phyloP scores from a whole-genome alignment of 2,797 vertebrate species.

The Anabas testudineus region DNA sequence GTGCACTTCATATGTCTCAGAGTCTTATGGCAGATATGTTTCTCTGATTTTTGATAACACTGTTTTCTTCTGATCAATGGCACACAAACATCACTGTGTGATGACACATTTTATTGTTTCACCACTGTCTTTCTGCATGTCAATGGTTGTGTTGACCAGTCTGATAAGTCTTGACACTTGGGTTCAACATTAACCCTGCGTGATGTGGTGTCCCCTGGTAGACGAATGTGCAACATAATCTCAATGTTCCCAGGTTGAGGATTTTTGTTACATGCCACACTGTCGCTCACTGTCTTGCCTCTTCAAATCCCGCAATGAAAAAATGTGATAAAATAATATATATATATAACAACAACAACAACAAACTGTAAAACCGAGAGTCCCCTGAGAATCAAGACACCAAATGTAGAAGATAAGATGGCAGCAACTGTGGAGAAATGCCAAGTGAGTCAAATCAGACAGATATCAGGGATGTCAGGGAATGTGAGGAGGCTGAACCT shows the following conservation, averaged over 20 bases:
- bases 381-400: slow-evolving; percentile 20
- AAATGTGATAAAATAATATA: too few relatives aligned
- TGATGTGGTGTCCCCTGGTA: too few relatives aligned
- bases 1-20: not conserved
- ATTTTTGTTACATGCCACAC: too few relatives aligned
- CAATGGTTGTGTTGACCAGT: slow-evolving; percentile 45
- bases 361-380: slow-evolving; percentile 7
- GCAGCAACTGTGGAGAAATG: slow-evolving; percentile 1
- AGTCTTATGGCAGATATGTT: not conserved
- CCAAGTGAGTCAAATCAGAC: slow-evolving; percentile 21
- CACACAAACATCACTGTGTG: too few relatives aligned
- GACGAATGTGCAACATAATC: too few relatives aligned
- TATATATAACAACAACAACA: slow-evolving; percentile 18
- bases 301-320: too few relatives aligned
- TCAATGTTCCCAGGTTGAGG: too few relatives aligned
- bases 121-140: not conserved
- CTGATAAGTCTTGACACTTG: slow-evolving; percentile 25
- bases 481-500: slow-evolving; percentile 24
- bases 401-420: slow-evolving; percentile 15
- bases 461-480: slow-evolving; percentile 17
- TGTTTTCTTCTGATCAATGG: too few relatives aligned
- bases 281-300: too few relatives aligned
- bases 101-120: not conserved
- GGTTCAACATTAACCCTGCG: not conserved
- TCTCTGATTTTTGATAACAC: not conserved